These are phyloP conservation scores for Erpornis zantholeuca DNA, from an alignment of 2,113 vertebrate genomes.

Conservation along the genomic window DNA sequence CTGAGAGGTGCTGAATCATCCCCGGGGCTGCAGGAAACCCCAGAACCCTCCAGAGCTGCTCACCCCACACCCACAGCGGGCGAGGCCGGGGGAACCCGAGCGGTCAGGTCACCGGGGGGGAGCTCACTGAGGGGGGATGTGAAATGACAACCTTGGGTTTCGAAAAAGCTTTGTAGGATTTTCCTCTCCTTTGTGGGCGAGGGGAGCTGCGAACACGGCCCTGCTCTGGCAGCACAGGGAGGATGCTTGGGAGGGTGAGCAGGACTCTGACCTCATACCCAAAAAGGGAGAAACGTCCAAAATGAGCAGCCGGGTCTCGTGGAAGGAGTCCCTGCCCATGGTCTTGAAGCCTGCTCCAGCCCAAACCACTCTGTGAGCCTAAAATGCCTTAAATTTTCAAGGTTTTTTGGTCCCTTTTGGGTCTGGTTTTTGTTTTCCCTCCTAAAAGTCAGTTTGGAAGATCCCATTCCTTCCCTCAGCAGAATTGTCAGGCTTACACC, in stretches of 20 bases:
- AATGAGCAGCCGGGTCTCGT: not conserved
- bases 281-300: not conserved
- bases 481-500: not conserved
- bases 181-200: not conserved
- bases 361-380: not conserved
- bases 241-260: not conserved
- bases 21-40: not conserved
- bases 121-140: not conserved
- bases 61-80: not conserved
- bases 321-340: not conserved
- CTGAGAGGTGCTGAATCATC: slow-evolving; percentile 14
- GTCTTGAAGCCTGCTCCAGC: not conserved
- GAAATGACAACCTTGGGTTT: not conserved
- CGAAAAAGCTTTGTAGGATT: not conserved
- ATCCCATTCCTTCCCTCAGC: not conserved
- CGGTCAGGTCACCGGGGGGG: not conserved
- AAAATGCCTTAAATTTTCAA: not conserved
- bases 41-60: not conserved
- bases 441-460: not conserved
- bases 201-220: accelerated
- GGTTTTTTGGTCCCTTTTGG: not conserved
- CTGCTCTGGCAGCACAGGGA: not conserved
- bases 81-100: not conserved
- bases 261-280: not conserved
- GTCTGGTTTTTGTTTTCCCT: not conserved